Evolutionary conservation across 2,797 vertebrate genomes (phyloP).

Genomic region (Notamacropus eugenii): DNA sequence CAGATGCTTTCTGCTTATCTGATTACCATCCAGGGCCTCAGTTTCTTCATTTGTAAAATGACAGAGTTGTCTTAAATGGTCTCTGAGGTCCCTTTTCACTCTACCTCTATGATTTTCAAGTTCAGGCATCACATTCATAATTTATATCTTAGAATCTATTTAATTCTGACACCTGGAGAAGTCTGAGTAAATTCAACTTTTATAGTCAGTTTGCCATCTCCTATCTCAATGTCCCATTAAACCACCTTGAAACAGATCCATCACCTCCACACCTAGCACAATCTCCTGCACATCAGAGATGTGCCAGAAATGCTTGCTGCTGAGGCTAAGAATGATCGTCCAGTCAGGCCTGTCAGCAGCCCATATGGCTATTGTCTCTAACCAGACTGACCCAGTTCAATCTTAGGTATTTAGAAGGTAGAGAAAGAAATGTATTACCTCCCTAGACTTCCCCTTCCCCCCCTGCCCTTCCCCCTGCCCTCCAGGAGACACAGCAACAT

Average conservation of each 20-base stretch:
- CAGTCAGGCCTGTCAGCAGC: background rate
- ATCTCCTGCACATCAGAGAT: background rate
- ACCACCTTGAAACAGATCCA: background rate
- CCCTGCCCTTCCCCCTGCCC: accelerated
- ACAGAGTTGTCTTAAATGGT: background rate
- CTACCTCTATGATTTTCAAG: background rate
- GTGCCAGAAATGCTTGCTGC: background rate
- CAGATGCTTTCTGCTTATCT: background rate
- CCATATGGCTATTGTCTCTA: background rate
- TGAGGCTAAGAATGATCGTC: background rate
- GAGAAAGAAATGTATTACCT: background rate
- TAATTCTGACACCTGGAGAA: background rate
- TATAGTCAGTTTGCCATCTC: slow-evolving; percentile 1
- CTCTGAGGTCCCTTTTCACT: background rate
- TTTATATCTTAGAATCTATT: background rate
- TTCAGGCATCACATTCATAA: background rate
- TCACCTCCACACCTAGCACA: background rate
- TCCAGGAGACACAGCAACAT: background rate
- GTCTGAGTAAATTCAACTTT: background rate
- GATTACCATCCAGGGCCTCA: background rate
- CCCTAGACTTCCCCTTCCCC: accelerated
- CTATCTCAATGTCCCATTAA: background rate
- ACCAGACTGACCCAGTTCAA: background rate
- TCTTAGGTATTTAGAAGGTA: background rate
- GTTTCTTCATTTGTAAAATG: background rate